Conservation (phyloP, 1,140 invertebrate genomes). For the Heliconius melpomene region DNA sequence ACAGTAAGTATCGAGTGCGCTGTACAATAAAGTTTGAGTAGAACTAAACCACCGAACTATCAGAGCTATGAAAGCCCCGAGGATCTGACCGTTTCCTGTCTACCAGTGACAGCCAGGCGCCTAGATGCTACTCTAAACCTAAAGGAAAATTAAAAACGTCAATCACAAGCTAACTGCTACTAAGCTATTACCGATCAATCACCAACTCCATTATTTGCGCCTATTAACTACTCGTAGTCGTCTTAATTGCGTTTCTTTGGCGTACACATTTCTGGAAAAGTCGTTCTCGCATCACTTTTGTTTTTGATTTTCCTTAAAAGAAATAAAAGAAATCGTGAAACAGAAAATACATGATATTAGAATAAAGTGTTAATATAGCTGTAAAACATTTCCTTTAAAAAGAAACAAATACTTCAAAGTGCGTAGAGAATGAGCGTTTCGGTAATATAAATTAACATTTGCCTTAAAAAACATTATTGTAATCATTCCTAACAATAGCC, state of each 20-base stretch:
- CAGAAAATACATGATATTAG: slow-evolving; percentile 22
- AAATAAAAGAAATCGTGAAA: slow-evolving; percentile 18
- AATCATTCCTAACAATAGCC: slow-evolving; percentile 74
- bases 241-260: slow-evolving; percentile 58
- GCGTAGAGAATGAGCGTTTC: slow-evolving; percentile 59
- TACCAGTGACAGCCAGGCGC: slow-evolving; percentile 62
- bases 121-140: slow-evolving; percentile 54
- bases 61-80: slow-evolving; percentile 43
- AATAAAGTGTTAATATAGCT: slow-evolving; percentile 47
- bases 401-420: slow-evolving; percentile 63
- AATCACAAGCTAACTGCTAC: slow-evolving; percentile 58
- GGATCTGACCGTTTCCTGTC: slow-evolving; percentile 59
- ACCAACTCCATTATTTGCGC: slow-evolving; percentile 60
- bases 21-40: slow-evolving; percentile 22
- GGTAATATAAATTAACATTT: slow-evolving; percentile 77
- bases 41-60: slow-evolving; percentile 46
- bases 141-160: slow-evolving; percentile 73
- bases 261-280: slow-evolving; percentile 24
- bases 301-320: slow-evolving; percentile 14
- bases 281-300: slow-evolving; percentile 23
- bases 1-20: slow-evolving; percentile 11
- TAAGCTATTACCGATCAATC: slow-evolving; percentile 71
- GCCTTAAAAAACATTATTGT: slow-evolving; percentile 69
- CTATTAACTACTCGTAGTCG: slow-evolving; percentile 66
- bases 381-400: slow-evolving; percentile 47